Conservation (phyloP, 2,797 vertebrate genomes). For the Lophius americanus region DNA sequence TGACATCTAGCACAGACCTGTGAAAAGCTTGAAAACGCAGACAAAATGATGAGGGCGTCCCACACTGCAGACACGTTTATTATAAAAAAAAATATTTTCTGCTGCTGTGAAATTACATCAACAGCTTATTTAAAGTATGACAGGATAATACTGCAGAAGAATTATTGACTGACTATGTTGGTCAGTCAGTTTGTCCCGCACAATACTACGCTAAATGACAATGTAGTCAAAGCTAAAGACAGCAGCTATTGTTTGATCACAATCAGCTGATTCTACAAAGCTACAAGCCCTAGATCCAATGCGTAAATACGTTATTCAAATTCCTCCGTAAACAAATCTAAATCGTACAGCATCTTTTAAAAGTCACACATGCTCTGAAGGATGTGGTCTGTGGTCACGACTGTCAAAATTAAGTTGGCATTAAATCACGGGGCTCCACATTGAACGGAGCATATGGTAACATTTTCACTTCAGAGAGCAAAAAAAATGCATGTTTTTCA, state of each 20-base stretch:
- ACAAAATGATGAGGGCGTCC: slow-evolving; percentile 19
- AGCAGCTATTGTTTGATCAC: slow-evolving; percentile 12
- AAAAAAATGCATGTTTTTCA: slow-evolving; percentile 31
- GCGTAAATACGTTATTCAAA: slow-evolving; percentile 30
- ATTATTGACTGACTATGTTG: slow-evolving; percentile 26
- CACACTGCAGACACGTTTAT: slow-evolving; percentile 11
- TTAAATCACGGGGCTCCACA: slow-evolving; percentile 52
- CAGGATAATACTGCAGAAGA: not conserved
- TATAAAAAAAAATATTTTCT: slow-evolving; percentile 9
- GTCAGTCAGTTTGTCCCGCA: not conserved
- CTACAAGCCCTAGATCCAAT: slow-evolving; percentile 19
- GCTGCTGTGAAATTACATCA: not conserved
- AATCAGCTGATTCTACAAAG: slow-evolving; percentile 18
- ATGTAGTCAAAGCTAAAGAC: slow-evolving; percentile 27
- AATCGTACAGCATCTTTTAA: slow-evolving; percentile 38
- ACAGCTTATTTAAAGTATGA: slow-evolving; percentile 37
- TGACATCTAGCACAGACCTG: slow-evolving; percentile 7
- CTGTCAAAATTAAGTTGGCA: slow-evolving; percentile 50
- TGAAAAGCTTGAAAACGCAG: slow-evolving; percentile 15
- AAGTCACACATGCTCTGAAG: slow-evolving; percentile 56
- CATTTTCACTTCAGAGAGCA: slow-evolving; percentile 50
- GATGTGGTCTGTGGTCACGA: slow-evolving; percentile 81
- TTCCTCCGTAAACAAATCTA: slow-evolving; percentile 35
- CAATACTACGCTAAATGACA: slow-evolving; percentile 24
- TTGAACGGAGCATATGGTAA: slow-evolving; percentile 65